phyloP scores from a whole-genome alignment of 2,888 invertebrate genomes.

The Sphaerophoria rueppellii region DNA sequence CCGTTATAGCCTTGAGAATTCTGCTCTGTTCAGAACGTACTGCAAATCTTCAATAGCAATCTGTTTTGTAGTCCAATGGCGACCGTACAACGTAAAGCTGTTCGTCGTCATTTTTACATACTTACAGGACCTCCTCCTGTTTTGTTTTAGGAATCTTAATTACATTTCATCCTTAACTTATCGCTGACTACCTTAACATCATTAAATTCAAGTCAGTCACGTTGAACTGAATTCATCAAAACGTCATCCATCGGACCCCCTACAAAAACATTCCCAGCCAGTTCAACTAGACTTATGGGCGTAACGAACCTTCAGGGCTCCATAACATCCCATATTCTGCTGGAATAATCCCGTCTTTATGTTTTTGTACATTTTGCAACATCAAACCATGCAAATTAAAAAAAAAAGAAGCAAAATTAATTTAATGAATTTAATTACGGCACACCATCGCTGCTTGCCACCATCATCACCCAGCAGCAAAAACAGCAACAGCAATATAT shows the following conservation, averaged over 20 bases:
- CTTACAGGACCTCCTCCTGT: too few relatives aligned
- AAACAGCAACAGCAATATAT: not conserved
- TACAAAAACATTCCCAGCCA: not conserved
- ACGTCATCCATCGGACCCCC: conserved; percentile 24
- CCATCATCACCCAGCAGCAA: conserved; percentile 5
- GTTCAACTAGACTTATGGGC: not conserved
- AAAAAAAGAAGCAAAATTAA: conserved; percentile 39
- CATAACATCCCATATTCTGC: not conserved
- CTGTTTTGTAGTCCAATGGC: too few relatives aligned
- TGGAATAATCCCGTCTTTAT: not conserved
- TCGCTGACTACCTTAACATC: not conserved
- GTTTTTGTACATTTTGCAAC: not conserved
- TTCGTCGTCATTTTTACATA: too few relatives aligned
- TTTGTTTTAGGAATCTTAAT: too few relatives aligned
- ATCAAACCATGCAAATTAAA: conserved; percentile 30
- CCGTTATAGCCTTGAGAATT: too few relatives aligned
- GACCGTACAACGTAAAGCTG: too few relatives aligned
- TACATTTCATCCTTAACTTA: not conserved
- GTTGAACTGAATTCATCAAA: conserved; percentile 49
- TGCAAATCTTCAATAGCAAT: too few relatives aligned
- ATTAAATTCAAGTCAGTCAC: conserved; percentile 40
- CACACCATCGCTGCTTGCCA: conserved; percentile 3
- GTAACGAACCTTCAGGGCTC: conserved; percentile 7
- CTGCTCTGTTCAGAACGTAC: too few relatives aligned
- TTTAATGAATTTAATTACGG: conserved; percentile 55